phyloP scores from a whole-genome alignment of 2,797 vertebrate genomes.

The Euthynnus affinis region DNA sequence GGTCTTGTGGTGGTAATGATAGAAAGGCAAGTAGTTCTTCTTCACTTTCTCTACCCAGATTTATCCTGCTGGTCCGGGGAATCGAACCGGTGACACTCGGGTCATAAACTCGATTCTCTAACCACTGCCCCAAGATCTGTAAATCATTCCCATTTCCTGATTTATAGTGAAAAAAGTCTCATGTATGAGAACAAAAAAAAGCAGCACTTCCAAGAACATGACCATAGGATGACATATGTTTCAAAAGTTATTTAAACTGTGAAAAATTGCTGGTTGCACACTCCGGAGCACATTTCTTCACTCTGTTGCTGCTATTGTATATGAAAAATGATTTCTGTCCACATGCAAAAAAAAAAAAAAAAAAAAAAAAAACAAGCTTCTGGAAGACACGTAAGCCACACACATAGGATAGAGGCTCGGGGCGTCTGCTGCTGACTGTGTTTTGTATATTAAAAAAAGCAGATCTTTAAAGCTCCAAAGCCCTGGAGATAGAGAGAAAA shows the following conservation, averaged over 20 bases:
- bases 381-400: slow-evolving; percentile 7
- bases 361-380: slow-evolving; percentile 1
- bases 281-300: neutral
- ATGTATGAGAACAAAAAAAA: neutral
- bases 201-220: neutral
- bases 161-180: neutral
- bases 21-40: too few species aligned
- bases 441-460: slow-evolving; percentile 45
- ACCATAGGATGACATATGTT: neutral
- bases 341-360: slow-evolving; percentile 10
- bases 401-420: neutral
- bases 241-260: slow-evolving; percentile 10
- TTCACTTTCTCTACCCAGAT: too few species aligned
- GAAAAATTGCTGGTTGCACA: neutral
- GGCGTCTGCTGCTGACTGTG: slow-evolving; percentile 25
- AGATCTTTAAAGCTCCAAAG: slow-evolving; percentile 55
- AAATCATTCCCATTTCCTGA: neutral
- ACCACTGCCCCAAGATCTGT: too few species aligned
- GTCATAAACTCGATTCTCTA: too few species aligned
- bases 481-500: slow-evolving; percentile 28
- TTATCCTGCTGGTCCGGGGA: too few species aligned
- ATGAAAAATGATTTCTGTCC: neutral
- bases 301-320: neutral
- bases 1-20: too few species aligned
- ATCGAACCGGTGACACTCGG: too few species aligned